A percentile compares a stretch with the other conserved stretches of the same genome.
Evolutionary conservation across 2,797 vertebrate species (phyloP).

Genomic region (Mergus octosetaceus): DNA sequence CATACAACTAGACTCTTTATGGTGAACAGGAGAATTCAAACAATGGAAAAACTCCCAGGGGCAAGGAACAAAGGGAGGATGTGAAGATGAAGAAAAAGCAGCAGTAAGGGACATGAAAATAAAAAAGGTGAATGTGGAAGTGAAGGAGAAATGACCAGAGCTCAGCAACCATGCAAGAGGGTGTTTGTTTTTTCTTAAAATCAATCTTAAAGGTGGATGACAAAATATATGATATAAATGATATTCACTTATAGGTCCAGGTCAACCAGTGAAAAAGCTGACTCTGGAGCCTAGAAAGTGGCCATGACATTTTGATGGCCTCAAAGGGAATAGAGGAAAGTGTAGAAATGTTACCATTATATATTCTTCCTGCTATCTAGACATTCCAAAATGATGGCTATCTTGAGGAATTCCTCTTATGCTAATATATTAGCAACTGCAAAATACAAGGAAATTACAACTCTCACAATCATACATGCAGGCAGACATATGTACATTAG

Average conservation of each 20-base stretch:
- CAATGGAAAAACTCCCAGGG: conserved; percentile 50
- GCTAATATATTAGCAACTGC: background rate
- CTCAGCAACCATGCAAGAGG: conserved; percentile 33
- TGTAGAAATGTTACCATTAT: conserved; percentile 40
- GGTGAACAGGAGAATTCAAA: conserved; percentile 63
- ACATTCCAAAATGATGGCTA: conserved; percentile 75
- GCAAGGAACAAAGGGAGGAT: conserved; percentile 24
- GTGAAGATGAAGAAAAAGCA: conserved; percentile 41
- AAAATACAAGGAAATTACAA: conserved; percentile 8
- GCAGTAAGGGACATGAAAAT: conserved; percentile 19
- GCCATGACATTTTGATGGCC: background rate
- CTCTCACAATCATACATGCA: background rate
- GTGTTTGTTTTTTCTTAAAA: background rate
- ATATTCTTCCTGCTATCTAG: conserved; percentile 10
- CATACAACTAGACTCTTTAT: conserved; percentile 59
- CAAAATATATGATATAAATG: conserved; percentile 38
- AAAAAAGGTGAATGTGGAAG: conserved; percentile 36
- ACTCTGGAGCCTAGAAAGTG: conserved; percentile 28
- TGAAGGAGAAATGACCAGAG: conserved; percentile 16
- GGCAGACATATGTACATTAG: background rate
- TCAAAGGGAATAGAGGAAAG: conserved; percentile 25
- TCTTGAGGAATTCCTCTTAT: conserved; percentile 47
- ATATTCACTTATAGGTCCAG: conserved; percentile 17
- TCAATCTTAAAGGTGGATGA: conserved; percentile 19
- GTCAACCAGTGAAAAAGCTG: conserved; percentile 1